Evolutionary conservation across 2,113 vertebrate genomes (phyloP), one percentile per base, ranked within the genome.

Genomic region (Colaptes auratus): DNA sequence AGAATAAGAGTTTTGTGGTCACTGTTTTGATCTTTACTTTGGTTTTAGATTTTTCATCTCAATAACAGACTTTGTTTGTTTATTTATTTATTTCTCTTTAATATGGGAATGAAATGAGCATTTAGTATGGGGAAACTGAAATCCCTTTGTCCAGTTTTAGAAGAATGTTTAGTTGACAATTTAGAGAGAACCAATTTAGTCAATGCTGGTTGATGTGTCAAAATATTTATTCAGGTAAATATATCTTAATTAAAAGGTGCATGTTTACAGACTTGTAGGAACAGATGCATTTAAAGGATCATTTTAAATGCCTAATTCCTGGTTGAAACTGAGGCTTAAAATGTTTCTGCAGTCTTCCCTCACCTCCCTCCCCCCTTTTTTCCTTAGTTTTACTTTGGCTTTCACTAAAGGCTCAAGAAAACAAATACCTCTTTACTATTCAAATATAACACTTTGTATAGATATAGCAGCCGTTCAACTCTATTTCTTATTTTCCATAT

Each of bases 161-260:
- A 19, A 30, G 35, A 82, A 18, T 59, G 64, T 92, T 96, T 83
- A 94, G 64, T 78, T 69, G 75, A 79, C 91, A 36, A 83, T 73
- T 95, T 96, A 92, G 70, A 91, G 55, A 92, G 52, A 33, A 92
- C 15, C 24, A 86, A 71, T 89, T 75, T 93, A 95, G 89, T 94
- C 19, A 82, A 64, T 88, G 82, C 52, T 82, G 48, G 39, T 46
- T 82, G 71, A 93, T 72, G 12, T 66, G 44, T 89, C 77, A 88
- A 92, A 92, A 95, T 95, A 95, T 46, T 90, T 65, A 92, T 86
- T 67, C 33, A 82, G 91, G 58, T 92, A 90, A 97, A 79, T 63
- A 39, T 44, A 81, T 58, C 44, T 75, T 92, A 15, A 64, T 95
- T 77, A 66, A 81, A 67, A 82, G 86, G 31, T 96, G 84, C 36